Conservation (phyloP, 2,113 vertebrate species). For the Narcine bancroftii region DNA sequence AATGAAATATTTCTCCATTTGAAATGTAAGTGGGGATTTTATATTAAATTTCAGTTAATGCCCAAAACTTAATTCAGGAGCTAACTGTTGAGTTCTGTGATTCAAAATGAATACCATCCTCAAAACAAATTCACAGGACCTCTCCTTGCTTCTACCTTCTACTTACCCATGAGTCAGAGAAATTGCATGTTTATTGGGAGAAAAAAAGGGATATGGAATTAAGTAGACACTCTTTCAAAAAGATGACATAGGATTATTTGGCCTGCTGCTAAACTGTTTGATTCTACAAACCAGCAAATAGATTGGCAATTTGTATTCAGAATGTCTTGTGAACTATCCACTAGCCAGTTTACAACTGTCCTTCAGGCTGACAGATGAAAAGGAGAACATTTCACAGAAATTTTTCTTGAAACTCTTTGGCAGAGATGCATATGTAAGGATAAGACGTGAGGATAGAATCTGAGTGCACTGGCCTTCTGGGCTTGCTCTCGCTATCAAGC, state of each 20-base stretch:
- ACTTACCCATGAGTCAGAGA: too few species aligned
- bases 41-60: not conserved
- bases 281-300: not conserved
- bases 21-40: not conserved
- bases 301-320: not conserved
- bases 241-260: not conserved
- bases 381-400: not conserved
- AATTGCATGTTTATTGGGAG: not conserved
- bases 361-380: not conserved
- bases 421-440: not conserved
- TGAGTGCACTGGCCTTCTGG: not conserved
- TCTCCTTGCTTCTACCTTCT: too few species aligned
- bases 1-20: not conserved
- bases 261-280: not conserved
- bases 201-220: not conserved
- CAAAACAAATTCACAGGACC: not conserved
- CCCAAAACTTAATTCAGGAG: not conserved
- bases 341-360: not conserved
- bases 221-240: not conserved
- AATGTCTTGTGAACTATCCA: not conserved
- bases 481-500: not conserved
- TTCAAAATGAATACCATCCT: not conserved
- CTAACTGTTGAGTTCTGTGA: not conserved
- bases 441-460: not conserved
- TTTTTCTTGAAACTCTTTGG: not conserved